Conservation (phyloP, 2,113 vertebrate species). For the Rynchops niger region DNA sequence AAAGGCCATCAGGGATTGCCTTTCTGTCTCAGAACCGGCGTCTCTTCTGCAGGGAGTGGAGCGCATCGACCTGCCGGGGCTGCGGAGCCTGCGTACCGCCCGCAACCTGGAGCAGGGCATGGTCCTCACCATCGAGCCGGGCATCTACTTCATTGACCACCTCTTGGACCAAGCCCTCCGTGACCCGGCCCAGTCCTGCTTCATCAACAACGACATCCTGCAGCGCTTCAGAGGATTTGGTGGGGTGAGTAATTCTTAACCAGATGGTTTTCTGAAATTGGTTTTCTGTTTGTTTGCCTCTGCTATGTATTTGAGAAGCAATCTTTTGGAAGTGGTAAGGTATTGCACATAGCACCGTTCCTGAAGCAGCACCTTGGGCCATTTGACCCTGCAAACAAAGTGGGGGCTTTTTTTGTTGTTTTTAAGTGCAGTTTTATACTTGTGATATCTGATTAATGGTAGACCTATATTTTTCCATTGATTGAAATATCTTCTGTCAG, state of each 20-base stretch:
- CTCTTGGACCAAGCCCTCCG: conserved; percentile 88
- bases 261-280: rapidly evolving
- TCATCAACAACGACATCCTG: conserved; percentile 84
- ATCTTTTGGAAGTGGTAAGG: background rate
- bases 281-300: background rate
- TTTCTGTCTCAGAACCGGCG: rapidly evolving
- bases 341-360: background rate
- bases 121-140: conserved; percentile 95
- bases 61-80: conserved; percentile 83
- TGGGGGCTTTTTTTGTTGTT: rapidly evolving
- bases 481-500: background rate
- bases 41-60: conserved; percentile 78
- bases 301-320: background rate
- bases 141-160: conserved; percentile 94
- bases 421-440: background rate
- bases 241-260: conserved; percentile 80
- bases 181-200: conserved; percentile 79
- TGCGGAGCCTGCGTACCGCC: conserved; percentile 86
- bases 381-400: background rate
- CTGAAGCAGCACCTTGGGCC: background rate
- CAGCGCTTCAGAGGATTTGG: conserved; percentile 86
- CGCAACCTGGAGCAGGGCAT: conserved; percentile 85
- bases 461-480: background rate
- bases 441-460: background rate
- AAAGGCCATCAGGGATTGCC: rapidly evolving